Conservation (phyloP, 2,113 vertebrate genomes). For the Brachypteracias leptosomus region DNA sequence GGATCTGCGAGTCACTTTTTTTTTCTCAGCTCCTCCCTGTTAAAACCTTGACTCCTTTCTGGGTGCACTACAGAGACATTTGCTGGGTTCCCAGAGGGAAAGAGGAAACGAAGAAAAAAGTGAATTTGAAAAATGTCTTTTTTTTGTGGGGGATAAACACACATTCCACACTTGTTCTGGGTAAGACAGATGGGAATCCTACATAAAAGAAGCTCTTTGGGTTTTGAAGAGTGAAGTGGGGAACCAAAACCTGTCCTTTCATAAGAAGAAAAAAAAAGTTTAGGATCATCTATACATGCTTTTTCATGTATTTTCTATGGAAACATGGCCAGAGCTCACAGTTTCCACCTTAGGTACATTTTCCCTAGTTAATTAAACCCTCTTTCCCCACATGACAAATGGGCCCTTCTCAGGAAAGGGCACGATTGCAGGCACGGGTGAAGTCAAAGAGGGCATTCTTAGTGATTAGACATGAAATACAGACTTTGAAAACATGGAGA, state of each 20-base stretch:
- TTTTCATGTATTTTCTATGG: conserved; percentile 70
- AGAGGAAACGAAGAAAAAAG: neutral
- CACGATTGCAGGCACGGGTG: conserved; percentile 46
- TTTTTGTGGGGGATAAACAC: conserved; percentile 39
- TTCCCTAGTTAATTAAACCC: conserved; percentile 78
- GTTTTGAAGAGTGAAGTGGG: conserved; percentile 34
- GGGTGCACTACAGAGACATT: conserved; percentile 27
- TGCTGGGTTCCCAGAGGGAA: conserved; percentile 26
- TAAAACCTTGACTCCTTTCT: conserved; percentile 50
- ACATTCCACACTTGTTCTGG: conserved; percentile 43
- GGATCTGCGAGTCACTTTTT: neutral
- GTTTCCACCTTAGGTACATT: conserved; percentile 73
- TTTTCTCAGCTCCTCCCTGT: neutral
- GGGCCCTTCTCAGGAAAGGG: conserved; percentile 67
- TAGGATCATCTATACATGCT: conserved; percentile 60
- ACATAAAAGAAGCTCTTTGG: conserved; percentile 44
- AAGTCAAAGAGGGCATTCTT: conserved; percentile 76
- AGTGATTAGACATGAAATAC: conserved; percentile 64
- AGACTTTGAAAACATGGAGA: conserved; percentile 7
- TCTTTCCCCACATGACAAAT: conserved; percentile 70
- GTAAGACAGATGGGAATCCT: conserved; percentile 38
- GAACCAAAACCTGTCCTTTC: conserved; percentile 19
- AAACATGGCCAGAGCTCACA: conserved; percentile 69
- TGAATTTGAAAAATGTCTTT: conserved; percentile 51
- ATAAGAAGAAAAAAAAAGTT: neutral